A percentile compares a stretch with the other conserved stretches of the same genome.
phyloP scores from a whole-genome alignment of 2,113 vertebrate genomes.

The Mystacornis crossleyi region DNA sequence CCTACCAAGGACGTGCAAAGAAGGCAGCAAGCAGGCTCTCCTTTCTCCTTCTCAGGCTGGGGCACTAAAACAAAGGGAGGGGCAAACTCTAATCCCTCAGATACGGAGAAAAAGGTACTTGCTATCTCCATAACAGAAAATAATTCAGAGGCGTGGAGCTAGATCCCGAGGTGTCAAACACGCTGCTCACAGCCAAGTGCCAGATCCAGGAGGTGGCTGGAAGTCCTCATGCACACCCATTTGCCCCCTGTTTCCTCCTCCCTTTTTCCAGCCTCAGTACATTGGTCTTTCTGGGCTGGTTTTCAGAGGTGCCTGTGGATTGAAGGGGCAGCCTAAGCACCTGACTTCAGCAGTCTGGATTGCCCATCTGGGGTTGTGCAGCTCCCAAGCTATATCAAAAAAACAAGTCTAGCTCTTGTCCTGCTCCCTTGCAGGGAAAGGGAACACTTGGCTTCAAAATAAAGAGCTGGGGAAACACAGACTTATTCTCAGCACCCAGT shows the following conservation, averaged over 20 bases:
- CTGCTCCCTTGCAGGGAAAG: background rate
- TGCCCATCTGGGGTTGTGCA: background rate
- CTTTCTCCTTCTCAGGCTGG: background rate
- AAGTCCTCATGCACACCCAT: background rate
- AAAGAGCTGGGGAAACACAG: background rate
- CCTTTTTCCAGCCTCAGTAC: background rate
- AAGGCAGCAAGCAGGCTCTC: background rate
- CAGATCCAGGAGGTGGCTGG: background rate
- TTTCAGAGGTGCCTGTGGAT: slow-evolving; percentile 27
- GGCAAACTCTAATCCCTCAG: background rate
- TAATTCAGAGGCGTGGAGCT: background rate
- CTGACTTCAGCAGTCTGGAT: slow-evolving; percentile 21
- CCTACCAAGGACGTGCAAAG: background rate
- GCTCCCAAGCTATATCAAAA: background rate
- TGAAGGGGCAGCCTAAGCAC: slow-evolving; percentile 16
- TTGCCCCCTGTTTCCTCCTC: background rate
- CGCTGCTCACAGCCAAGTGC: background rate
- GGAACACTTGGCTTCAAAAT: background rate
- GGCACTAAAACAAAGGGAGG: background rate
- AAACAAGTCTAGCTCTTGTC: background rate
- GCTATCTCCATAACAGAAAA: background rate
- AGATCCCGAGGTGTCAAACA: background rate
- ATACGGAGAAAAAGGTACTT: background rate
- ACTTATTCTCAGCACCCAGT: background rate
- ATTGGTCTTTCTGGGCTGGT: background rate